Percentiles rank a stretch among this genome's conserved stretches.
Evolutionary conservation across 2,888 invertebrate species (phyloP).

Genomic region (Pollenia amentaria): DNA sequence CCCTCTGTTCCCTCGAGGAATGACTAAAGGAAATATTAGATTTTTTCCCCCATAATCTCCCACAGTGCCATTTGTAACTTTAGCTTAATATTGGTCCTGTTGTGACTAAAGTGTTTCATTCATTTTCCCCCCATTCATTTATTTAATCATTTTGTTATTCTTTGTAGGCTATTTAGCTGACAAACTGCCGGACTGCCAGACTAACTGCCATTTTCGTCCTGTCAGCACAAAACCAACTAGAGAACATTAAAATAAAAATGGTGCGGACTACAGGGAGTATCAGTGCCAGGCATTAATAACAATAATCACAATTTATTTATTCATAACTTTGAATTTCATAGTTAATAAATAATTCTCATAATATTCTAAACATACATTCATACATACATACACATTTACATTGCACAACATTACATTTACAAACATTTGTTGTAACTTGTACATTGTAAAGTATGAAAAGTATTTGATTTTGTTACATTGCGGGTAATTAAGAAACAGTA

Average conservation of each 20-base stretch:
- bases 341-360: slow-evolving; percentile 80
- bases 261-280: neutral
- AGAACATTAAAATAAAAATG: slow-evolving; percentile 13
- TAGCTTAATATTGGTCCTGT: slow-evolving; percentile 30
- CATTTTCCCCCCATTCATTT: neutral
- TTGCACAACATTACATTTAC: neutral
- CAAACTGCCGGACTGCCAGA: neutral
- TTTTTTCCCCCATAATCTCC: too few relatives aligned
- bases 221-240: neutral
- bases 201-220: neutral
- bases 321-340: slow-evolving; percentile 82
- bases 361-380: slow-evolving; percentile 34
- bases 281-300: slow-evolving; percentile 78
- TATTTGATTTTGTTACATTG: slow-evolving; percentile 38
- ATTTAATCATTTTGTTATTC: neutral
- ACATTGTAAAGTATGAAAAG: slow-evolving; percentile 6
- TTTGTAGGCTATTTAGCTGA: neutral
- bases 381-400: neutral
- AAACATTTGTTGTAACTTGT: neutral
- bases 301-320: slow-evolving; percentile 83
- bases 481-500: slow-evolving; percentile 61
- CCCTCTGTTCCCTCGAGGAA: too few relatives aligned
- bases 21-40: too few relatives aligned
- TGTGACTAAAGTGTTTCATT: neutral
- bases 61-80: neutral